Evolutionary conservation across 2,888 invertebrate genomes (phyloP), one percentile per base, ranked within the genome.

Genomic region (Stegophylla sp.): DNA sequence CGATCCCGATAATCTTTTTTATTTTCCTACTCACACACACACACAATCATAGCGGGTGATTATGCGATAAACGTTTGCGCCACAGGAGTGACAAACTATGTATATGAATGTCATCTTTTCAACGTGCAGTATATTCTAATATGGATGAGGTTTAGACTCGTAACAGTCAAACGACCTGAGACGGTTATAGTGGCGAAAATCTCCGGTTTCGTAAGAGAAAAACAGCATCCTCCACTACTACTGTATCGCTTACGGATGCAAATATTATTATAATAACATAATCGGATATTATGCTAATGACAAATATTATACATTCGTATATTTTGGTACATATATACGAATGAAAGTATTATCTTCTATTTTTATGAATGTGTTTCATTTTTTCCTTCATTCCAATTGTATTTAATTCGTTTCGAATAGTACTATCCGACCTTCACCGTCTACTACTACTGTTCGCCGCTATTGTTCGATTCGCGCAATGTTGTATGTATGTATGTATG

Each of bases 391-490:
- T 51, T 51, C 56, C 67, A 45, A 77, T 77, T 77, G 76, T 77
- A 67, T 67, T 77, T 77, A 67, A 77, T 77, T 67, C 56, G 67
- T 67, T 56, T 77, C 53, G n/a, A 77, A 77, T 67, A 59, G 43
- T 63, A n/a, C n/a, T n/a, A 48, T 63, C 61, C 76, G 76, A 77
- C 76, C 76, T 77, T 77, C 76, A 34, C 20, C 66, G 66, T 63
- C 66, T 67, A 66, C 76, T 67, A 53, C 53, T 28, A n/a, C n/a
- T n/a, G n/a, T n/a, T n/a, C n/a, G n/a, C n/a, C n/a, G 53, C 53
- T 56, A 67, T 77, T 77, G 76, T 77, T 77, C 56, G 53, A 56
- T 45, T 26, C 10, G 73, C 26, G 69, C 53, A 10, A 34, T 34
- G 7, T 34, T 34, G 7, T 34, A 34, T 7, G 34, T 41, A 4